phyloP scores from a whole-genome alignment of 2,797 vertebrate species.

The Atherinosoma microstoma region DNA sequence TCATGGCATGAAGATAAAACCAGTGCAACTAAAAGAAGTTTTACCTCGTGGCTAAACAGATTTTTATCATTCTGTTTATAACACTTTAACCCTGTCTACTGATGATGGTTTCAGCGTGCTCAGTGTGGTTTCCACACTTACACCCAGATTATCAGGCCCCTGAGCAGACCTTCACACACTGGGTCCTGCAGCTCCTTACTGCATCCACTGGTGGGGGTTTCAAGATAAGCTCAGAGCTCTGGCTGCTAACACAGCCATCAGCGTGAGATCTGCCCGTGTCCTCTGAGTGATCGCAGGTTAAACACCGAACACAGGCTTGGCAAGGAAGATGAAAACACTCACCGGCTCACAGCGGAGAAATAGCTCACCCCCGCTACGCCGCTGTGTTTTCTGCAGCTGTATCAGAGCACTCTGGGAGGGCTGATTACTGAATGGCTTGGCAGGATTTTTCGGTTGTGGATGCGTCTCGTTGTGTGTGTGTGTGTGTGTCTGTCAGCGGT shows the following conservation, averaged over 20 bases:
- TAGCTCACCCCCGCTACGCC: conserved; percentile 58
- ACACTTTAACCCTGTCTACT: too few species aligned
- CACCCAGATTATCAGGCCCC: conserved; percentile 7
- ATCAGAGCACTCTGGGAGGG: conserved; percentile 57
- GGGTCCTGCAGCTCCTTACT: conserved; percentile 12
- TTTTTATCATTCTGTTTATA: not conserved
- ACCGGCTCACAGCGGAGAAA: conserved; percentile 46
- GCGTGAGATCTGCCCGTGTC: conserved; percentile 46
- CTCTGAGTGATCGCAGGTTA: conserved; percentile 60
- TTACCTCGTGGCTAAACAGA: not conserved
- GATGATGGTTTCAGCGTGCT: not conserved
- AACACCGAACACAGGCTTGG: conserved; percentile 46
- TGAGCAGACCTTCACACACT: conserved; percentile 1
- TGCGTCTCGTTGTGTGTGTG: conserved; percentile 41
- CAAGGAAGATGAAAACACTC: conserved; percentile 65
- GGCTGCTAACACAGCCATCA: conserved; percentile 53
- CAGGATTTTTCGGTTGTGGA: conserved; percentile 38
- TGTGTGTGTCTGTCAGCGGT: conserved; percentile 42
- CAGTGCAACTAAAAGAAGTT: not conserved
- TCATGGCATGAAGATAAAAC: not conserved
- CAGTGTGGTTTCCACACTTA: not conserved
- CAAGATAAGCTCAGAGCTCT: conserved; percentile 48
- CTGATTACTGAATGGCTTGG: conserved; percentile 66
- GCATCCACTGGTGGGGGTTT: conserved; percentile 38
- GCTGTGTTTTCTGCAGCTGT: conserved; percentile 65